These are phyloP conservation scores for Punctoribates punctum DNA, from an alignment of 2,888 invertebrate species.

Conservation along the genomic window DNA sequence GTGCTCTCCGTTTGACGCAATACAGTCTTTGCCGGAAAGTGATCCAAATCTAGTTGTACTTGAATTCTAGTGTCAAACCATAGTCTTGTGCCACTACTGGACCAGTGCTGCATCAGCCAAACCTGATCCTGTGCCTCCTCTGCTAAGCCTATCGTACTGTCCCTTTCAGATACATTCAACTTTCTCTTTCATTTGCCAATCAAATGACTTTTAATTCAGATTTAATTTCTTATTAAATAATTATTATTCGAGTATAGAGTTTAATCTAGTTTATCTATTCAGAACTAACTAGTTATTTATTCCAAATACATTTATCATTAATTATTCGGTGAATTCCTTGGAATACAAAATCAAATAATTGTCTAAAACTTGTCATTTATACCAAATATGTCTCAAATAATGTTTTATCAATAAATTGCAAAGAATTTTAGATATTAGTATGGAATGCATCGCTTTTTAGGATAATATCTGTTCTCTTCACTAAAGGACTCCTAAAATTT, in stretches of 20 bases:
- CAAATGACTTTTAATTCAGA: background rate
- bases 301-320: too few relatives aligned
- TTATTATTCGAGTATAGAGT: background rate
- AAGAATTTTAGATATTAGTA: too few relatives aligned
- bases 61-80: background rate
- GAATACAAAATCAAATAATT: too few relatives aligned
- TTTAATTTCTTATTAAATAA: background rate
- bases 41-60: constrained; percentile 36
- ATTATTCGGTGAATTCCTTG: too few relatives aligned
- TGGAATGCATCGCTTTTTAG: too few relatives aligned
- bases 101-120: background rate
- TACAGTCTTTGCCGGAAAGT: constrained; percentile 4
- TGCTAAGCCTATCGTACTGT: background rate
- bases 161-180: background rate
- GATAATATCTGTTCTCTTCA: too few relatives aligned
- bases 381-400: too few relatives aligned
- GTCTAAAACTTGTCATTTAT: too few relatives aligned
- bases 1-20: background rate
- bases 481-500: too few relatives aligned
- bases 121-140: background rate
- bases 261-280: background rate
- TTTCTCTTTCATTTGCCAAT: background rate
- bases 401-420: too few relatives aligned
- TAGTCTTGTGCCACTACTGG: background rate
- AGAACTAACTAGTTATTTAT: too few relatives aligned